phyloP scores from a whole-genome alignment of 2,113 vertebrate species.

The Erpornis zantholeuca region DNA sequence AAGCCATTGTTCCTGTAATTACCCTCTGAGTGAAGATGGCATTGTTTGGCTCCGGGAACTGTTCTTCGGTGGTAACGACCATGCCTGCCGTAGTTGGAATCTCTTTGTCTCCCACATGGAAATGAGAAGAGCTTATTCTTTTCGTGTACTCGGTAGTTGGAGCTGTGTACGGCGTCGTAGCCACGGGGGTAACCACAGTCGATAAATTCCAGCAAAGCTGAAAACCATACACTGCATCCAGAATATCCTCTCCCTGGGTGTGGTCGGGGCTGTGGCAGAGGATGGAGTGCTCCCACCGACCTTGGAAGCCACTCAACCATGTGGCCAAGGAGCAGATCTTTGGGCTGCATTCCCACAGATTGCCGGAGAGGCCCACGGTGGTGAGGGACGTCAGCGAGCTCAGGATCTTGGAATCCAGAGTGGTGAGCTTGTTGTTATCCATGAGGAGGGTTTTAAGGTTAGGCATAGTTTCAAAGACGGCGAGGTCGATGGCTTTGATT shows the following conservation, averaged over 20 bases:
- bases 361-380: slow-evolving; percentile 91
- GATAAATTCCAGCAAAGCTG: slow-evolving; percentile 98
- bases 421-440: slow-evolving; percentile 97
- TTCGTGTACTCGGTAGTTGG: slow-evolving; percentile 89
- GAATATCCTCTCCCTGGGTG: slow-evolving; percentile 98
- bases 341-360: slow-evolving; percentile 98
- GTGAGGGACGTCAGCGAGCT: slow-evolving; percentile 87
- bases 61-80: slow-evolving; percentile 87
- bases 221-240: slow-evolving; percentile 96
- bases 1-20: slow-evolving; percentile 98
- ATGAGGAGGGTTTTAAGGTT: slow-evolving; percentile 94
- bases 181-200: slow-evolving; percentile 81
- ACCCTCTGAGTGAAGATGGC: slow-evolving; percentile 94
- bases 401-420: slow-evolving; percentile 87
- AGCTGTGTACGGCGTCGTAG: slow-evolving; percentile 76
- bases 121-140: slow-evolving; percentile 92
- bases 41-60: slow-evolving; percentile 88
- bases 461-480: slow-evolving; percentile 95
- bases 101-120: slow-evolving; percentile 92
- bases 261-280: slow-evolving; percentile 95
- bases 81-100: slow-evolving; percentile 88
- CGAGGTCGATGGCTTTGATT: slow-evolving; percentile 88
- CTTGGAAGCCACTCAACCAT: slow-evolving; percentile 94
- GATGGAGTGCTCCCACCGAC: slow-evolving; percentile 97
- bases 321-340: slow-evolving; percentile 93